These are phyloP conservation scores for Nasonia giraulti DNA, from an alignment of 1,140 invertebrate species.

Conservation along the genomic window DNA sequence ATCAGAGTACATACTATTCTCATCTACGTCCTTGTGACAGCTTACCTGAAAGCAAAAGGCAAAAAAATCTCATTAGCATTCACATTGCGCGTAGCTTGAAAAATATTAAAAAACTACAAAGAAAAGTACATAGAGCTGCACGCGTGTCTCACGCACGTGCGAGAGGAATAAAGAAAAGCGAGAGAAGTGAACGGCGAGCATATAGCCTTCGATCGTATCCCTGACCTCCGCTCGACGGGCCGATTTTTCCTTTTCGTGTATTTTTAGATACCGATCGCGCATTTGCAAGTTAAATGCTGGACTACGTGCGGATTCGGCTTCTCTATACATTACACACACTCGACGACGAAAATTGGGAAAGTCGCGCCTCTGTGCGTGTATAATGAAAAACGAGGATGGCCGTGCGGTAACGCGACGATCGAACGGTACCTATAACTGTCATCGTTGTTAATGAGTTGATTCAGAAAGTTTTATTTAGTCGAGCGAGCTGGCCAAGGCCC, in stretches of 20 bases:
- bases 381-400: too few species aligned
- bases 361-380: too few species aligned
- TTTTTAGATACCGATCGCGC: background rate
- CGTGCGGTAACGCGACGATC: too few species aligned
- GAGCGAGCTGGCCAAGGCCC: background rate
- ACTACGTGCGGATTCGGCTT: background rate
- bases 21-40: constrained; percentile 62
- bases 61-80: background rate
- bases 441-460: too few species aligned
- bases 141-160: background rate
- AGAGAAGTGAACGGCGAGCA: constrained; percentile 31
- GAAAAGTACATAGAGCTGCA: background rate
- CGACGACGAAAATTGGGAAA: too few species aligned
- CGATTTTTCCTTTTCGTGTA: constrained; percentile 12
- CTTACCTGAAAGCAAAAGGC: constrained; percentile 64
- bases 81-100: background rate
- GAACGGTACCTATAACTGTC: too few species aligned
- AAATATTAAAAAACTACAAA: background rate
- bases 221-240: constrained; percentile 18
- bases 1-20: constrained; percentile 65
- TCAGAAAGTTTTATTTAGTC: background rate
- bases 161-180: constrained; percentile 25
- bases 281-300: background rate
- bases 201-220: constrained; percentile 11
- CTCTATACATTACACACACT: too few species aligned